Percentiles rank a stretch among this genome's conserved stretches.
phyloP scores from a whole-genome alignment of 2,888 invertebrate species.

The Imbricaverruca yamaguchii region DNA sequence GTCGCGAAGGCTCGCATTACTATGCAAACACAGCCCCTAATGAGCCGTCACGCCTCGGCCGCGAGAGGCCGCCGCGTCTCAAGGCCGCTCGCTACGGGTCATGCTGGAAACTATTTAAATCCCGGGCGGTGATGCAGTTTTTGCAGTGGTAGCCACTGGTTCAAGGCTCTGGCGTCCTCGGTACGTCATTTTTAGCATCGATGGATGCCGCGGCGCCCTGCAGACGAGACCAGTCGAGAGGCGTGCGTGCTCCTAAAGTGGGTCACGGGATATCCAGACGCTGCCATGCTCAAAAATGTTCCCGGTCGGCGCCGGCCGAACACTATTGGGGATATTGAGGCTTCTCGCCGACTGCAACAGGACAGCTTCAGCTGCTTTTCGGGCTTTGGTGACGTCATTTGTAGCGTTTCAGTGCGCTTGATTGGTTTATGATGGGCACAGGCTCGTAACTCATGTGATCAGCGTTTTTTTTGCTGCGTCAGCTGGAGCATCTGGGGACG shows the following conservation, averaged over 20 bases:
- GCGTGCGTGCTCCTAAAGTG: background rate
- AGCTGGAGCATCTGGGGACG: too few relatives aligned
- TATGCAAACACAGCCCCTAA: conserved; percentile 4
- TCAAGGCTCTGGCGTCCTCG: background rate
- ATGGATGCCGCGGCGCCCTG: background rate
- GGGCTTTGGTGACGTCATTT: too few relatives aligned
- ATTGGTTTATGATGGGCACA: too few relatives aligned
- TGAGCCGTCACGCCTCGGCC: background rate
- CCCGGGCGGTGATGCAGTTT: background rate
- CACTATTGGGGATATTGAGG: too few relatives aligned
- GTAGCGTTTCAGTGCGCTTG: too few relatives aligned
- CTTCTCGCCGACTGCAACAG: too few relatives aligned
- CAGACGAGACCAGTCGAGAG: background rate
- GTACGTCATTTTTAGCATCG: background rate
- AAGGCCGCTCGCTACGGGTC: background rate
- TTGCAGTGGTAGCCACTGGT: background rate
- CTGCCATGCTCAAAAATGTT: too few relatives aligned
- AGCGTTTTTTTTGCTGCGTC: too few relatives aligned
- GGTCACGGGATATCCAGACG: background rate
- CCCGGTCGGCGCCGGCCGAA: too few relatives aligned
- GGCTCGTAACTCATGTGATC: too few relatives aligned
- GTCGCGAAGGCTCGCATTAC: background rate
- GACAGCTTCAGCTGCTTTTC: too few relatives aligned
- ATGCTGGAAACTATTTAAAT: conserved; percentile 11
- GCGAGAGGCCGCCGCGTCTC: background rate